Percentiles rank a stretch among this genome's conserved stretches.
These are phyloP conservation scores for Cryptus armator DNA, from an alignment of 2,888 invertebrate species.

Conservation along the genomic window DNA sequence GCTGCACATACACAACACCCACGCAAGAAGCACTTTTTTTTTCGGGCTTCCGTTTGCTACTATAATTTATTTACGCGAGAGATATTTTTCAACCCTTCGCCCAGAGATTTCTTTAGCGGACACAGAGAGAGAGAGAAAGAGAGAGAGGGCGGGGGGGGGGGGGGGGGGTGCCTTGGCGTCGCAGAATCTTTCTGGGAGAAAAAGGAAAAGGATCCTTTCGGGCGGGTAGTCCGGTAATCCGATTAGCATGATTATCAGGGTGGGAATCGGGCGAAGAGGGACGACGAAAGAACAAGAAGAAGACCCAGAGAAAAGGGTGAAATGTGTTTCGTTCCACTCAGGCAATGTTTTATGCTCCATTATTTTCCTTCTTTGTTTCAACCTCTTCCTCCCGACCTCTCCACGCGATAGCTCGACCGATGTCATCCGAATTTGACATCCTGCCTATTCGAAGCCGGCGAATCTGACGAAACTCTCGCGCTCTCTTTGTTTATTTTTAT, in stretches of 20 bases:
- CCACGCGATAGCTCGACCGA: slow-evolving; percentile 3
- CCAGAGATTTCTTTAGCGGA: slow-evolving; percentile 36
- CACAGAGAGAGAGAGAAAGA: no score
- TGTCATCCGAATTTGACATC: slow-evolving; percentile 32
- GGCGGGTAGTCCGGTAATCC: slow-evolving; percentile 44
- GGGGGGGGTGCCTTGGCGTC: slow-evolving; percentile 31
- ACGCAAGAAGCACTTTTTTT: slow-evolving; percentile 37
- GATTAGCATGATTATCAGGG: slow-evolving; percentile 57
- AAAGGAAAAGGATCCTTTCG: slow-evolving; percentile 41
- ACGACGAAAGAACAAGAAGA: slow-evolving; percentile 23
- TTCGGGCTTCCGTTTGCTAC: slow-evolving; percentile 75
- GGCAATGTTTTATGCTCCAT: slow-evolving; percentile 4
- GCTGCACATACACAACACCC: slow-evolving; percentile 44
- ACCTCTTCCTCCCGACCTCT: neutral
- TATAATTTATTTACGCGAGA: slow-evolving; percentile 82
- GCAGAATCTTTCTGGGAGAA: slow-evolving; percentile 35
- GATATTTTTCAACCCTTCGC: slow-evolving; percentile 75
- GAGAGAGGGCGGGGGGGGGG: no score
- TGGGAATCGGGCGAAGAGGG: neutral
- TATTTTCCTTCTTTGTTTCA: slow-evolving; percentile 15
- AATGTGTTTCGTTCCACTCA: neutral
- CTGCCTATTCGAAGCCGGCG: neutral
- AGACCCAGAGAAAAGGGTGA: neutral
- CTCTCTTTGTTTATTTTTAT: neutral
- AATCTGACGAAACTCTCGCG: neutral